Base-by-base conservation (phyloP, 2,113 vertebrate genomes). In the Chamaea fasciata region DNA sequence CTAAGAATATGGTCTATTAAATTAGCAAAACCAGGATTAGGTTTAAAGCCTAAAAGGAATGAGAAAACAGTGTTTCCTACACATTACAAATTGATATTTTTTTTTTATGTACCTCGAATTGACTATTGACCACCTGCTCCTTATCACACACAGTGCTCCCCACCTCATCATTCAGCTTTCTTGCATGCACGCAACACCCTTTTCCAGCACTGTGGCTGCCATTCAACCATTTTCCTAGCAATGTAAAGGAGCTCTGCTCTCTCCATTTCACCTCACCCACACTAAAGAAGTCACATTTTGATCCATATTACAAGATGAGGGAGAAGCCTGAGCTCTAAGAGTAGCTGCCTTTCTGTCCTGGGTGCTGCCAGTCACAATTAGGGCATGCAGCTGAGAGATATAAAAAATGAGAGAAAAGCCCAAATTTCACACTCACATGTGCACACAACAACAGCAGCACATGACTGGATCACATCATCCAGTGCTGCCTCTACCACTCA, bases 21-120 rank as follows among this genome's bases (percentile, higher is more conserved):
- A 94, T 86, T 90, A 92, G 55, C 33, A 90, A 92, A 93, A 56
- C 2, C 6, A 81, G 71, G 55, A 90, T 85, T 68, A 83, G n/a
- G 39, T 74, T 44, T 76, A 88, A 76, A 26, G 13, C 79, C 50
- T 81, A 81, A 75, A 92, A 91, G 15, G 12, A 84, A 89, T 37
- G 24, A 89, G 49, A 80, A 80, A 95, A 70, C 2, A 7, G 14
- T 31, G 42, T 65, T 94, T 70, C 35, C 71, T 77, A 35, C 26
- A 24, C 2, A 0, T 81, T 77, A 77, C 23, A 88, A 77, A 77
- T 12, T 9, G 57, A 39, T 63, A 74, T 35, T 41, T 24, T 47
- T 87, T 94, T 80, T 41, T 14, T 70, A 74, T 57, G n/a, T 37
- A 77, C 18, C 42, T 77, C 13, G 2, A 86, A 55, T 30, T 67